Conservation (phyloP, 2,797 vertebrate species). For the Clarias laeviceps region DNA sequence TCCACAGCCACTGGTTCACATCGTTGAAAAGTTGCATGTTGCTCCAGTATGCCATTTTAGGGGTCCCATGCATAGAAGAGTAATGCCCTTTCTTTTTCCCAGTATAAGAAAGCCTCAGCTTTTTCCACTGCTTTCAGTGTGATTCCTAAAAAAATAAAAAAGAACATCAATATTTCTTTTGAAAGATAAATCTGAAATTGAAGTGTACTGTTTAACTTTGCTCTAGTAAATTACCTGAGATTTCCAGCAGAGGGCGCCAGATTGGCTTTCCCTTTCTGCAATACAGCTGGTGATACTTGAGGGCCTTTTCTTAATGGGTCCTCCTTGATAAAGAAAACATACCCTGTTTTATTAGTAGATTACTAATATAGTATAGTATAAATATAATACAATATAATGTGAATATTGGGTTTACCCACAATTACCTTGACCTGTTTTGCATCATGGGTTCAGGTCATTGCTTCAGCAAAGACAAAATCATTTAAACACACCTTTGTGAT, state of each 20-base stretch:
- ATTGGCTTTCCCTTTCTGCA: slow-evolving; percentile 40
- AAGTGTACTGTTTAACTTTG: background rate
- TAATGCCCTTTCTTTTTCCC: slow-evolving; percentile 46
- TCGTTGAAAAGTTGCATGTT: background rate
- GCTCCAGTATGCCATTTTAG: slow-evolving; percentile 48
- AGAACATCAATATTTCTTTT: background rate
- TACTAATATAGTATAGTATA: background rate
- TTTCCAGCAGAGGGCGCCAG: slow-evolving; percentile 49
- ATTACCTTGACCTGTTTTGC: background rate
- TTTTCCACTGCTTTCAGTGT: slow-evolving; percentile 64
- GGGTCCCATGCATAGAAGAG: slow-evolving; percentile 26
- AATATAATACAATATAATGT: no score
- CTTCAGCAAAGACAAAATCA: background rate
- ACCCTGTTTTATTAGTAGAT: background rate
- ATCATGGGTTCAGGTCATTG: background rate
- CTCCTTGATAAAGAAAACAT: slow-evolving; percentile 35
- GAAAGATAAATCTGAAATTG: background rate
- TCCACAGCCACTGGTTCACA: slow-evolving; percentile 35
- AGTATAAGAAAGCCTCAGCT: slow-evolving; percentile 47
- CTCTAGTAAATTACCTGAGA: slow-evolving; percentile 44
- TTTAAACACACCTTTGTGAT: slow-evolving; percentile 75
- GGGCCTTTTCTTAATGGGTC: slow-evolving; percentile 27
- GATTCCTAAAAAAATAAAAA: slow-evolving; percentile 62
- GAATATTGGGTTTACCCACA: background rate
- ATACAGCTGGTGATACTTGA: slow-evolving; percentile 22